Evolutionary conservation across 1,140 invertebrate species (phyloP), one percentile per base, ranked within the genome.

Genomic region (Centruroides vittatus): DNA sequence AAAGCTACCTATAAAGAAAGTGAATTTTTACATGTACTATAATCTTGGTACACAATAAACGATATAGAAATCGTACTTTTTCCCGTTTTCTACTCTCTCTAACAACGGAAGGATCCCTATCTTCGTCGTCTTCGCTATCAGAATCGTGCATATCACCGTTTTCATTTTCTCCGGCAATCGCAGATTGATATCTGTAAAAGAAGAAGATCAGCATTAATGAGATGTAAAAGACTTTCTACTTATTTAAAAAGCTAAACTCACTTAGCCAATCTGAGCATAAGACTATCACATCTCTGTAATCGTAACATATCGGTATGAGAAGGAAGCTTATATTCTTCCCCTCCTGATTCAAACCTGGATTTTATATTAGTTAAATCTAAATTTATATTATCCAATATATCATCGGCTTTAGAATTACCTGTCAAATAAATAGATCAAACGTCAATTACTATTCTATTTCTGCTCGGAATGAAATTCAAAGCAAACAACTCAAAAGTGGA

Each of bases 321-420:
- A 8, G 79, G 79, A 57, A 78, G 77, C 66, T 85, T 83, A 50
- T 80, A 72, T 57, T 70, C 59, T 36, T 64, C 58, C 7, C 34
- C 51, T 49, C 71, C 71, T 4, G 47, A 82, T 74, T 90, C 83
- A 75, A 90, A 93, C 58, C 85, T 80, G 57, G 87, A 88, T 71
- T 88, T 88, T 3, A 93, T 86, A 73, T 92, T 89, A 23, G 57
- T 65, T 2, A 63, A 55, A 57, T 68, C 62, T 12, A 67, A 50
- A 51, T 61, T 83, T 52, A 93, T 72, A 71, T 92, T 89, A 67
- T 89, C 86, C 34, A 93, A 76, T 35, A 88, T 89, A 48, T 92
- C 78, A 75, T 90, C 86, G 12, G 88, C 85, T 71, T 90, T 91
- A 70, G 89, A 86, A 64, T 86, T 89, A 57, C 87, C 88, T 89